Base-by-base conservation (phyloP, 2,797 vertebrate genomes). In the Epinephelus coioides region DNA sequence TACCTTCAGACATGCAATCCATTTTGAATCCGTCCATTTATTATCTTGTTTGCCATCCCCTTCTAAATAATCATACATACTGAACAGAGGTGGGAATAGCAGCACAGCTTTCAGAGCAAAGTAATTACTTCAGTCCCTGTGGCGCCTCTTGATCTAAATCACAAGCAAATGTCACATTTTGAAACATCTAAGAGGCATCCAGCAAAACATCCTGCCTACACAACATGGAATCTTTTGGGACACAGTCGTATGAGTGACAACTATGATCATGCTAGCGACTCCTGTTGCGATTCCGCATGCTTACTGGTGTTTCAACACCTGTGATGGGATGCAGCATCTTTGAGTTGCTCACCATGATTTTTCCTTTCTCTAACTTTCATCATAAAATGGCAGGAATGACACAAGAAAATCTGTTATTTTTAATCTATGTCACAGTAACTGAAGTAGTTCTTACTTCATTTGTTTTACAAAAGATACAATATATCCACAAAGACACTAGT, bases 171-270 rank as follows among this genome's bases (percentile, higher is more conserved):
- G 78, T 77, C 78, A 79, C 78, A 82, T 90, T 84, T 86, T 49
- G 30, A 72, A 82, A 70, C 44, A 85, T 82, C 62, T 76, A 77
- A 65, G 67, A 83, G 40, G 64, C 81, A 82, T 87, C 80, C 83
- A 64, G 55, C 73, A 73, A 84, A 92, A 90, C 83, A 87, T 88
- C 83, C 88, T 75, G 74, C 40, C 51, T 43, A 73, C 82, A 79
- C 85, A 72, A 89, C 84, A 78, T 86, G 82, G 59, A 79, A 75
- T 90, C 79, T 80, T 82, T 79, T 60, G 69, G 84, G 86, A 89
- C 73, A 84, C 84, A 85, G 40, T 43, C 68, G 85, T 77, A 47
- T 92, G 91, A 95, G 82, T 95, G 92, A 93, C 94, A 93, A 88
- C 84, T 91, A 82, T 88, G 91, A 85, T 91, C 84, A 88, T 92